Conservation (phyloP, 2,113 vertebrate species). For the Ibidorhyncha struthersii region DNA sequence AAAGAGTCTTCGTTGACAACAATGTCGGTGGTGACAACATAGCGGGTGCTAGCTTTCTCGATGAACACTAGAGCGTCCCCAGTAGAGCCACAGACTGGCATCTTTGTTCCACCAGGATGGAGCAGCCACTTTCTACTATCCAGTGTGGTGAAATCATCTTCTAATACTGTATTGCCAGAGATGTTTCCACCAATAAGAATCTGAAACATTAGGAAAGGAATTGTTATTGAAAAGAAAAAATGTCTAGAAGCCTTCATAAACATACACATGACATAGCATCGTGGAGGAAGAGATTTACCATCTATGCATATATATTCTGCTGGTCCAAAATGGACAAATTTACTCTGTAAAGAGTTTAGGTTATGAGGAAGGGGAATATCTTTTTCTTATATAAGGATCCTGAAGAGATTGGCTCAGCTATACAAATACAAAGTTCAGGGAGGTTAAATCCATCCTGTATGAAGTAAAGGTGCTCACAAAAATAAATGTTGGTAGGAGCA, state of each 20-base stretch:
- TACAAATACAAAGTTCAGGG: not conserved
- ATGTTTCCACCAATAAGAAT: slow-evolving; percentile 96
- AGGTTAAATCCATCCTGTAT: not conserved
- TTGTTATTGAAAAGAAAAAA: not conserved
- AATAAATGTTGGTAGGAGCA: not conserved
- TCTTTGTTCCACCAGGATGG: slow-evolving; percentile 93
- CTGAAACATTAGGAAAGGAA: slow-evolving; percentile 67
- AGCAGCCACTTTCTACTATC: slow-evolving; percentile 95
- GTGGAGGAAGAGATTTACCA: not conserved
- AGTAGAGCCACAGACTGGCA: slow-evolving; percentile 94
- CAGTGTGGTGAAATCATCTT: slow-evolving; percentile 92
- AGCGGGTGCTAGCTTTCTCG: slow-evolving; percentile 96
- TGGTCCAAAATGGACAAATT: not conserved
- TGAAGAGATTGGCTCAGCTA: not conserved
- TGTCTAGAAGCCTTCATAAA: not conserved
- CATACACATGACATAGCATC: not conserved
- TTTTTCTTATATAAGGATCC: not conserved
- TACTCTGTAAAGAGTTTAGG: not conserved
- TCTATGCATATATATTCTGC: not conserved
- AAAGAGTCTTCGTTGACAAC: slow-evolving; percentile 93
- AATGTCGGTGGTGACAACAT: slow-evolving; percentile 94
- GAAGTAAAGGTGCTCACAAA: not conserved
- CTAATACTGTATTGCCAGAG: slow-evolving; percentile 92
- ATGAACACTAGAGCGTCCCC: slow-evolving; percentile 97
- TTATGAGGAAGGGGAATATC: not conserved